Base-by-base conservation (phyloP, 1,140 invertebrate genomes). In the Varroa destructor region DNA sequence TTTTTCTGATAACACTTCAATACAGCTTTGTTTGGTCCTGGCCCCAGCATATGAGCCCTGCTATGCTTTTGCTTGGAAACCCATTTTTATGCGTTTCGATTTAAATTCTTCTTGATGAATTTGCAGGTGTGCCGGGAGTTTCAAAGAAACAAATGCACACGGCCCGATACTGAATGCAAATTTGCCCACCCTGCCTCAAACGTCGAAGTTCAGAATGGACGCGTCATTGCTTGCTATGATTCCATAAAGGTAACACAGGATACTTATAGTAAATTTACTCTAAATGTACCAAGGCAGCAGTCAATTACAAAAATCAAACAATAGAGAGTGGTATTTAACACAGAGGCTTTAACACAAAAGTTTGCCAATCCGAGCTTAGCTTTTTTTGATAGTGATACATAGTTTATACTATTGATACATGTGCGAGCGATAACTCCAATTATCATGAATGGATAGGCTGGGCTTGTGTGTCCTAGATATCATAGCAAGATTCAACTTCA, bases 151-250 rank as follows among this genome's bases (percentile, higher is more conserved):
- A 98, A 98, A 85, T 99, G 97, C 83, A 92, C 93, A 75, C 87
- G 97, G 77, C 89, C 93, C 55, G 96, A 99, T 84, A 92, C 90
- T 76, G 96, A 99, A 83, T 99, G 96, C 87, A 99, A 99, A 85
- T 99, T 98, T 82, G 97, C 96, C 74, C 97, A 99, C 86, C 97
- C 97, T 58, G 93, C 94, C 71, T 87, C 93, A 76, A 96, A 97
- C 83, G 95, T 99, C 76, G 97, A 99, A 84, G 93, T 99, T 76
- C 95, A 98, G 84, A 99, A 99, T 84, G 97, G 97, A 81, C 86
- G 95, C 78, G 97, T 99, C 77, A 98, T 94, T 75, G 96, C 97
- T 76, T 99, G 97, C 86, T 99, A 98, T 86, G 97, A 99, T 85
- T 97, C 93, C 82, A 99, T 99, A 82, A 99, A 99, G 93, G 97